Base-by-base conservation (phyloP, 2,888 invertebrate genomes). In the Leptopilina myrica region DNA sequence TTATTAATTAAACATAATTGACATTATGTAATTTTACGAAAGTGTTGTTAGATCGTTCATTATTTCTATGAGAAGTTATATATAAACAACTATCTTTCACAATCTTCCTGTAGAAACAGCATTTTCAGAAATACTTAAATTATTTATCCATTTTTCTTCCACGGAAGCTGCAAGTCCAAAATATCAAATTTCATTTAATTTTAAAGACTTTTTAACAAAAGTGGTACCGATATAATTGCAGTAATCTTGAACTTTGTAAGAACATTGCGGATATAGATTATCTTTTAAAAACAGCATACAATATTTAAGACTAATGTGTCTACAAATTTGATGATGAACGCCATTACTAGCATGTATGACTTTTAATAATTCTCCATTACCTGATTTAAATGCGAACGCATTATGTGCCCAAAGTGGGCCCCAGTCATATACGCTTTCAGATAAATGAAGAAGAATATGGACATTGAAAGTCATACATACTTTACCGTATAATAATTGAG, bases 401-500 rank as follows among this genome's bases (percentile, higher is more conserved):
- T 46, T 46, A 46, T 46, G 46, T 46, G 46, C 46, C 46, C 46
- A 46, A 8, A 46, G 46, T 8, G 46, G 46, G 2, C 46, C 46
- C 46, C 46, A 46, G 9, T 46, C 46, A 46, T 8, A 46, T 8
- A 46, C 46, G 9, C 46, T 46, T 14, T 76, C 53, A 8, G 66
- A 20, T 20, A 83, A 40, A 77, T 83, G 78, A n/a, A 77, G 15
- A 8, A 81, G 53, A 20, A 80, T 77, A 66, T 83, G 82, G 0
- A 80, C 76, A 49, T 82, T 80, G 43, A 75, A 76, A 0, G 65
- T 65, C 64, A 76, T 79, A 1, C 77, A 56, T 11, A 2, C 1
- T 53, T 15, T 12, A 14, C 33, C 14, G 46, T 81, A 81, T 9
- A 73, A 77, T 33, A 26, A 12, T 33, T 81, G 76, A 2, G 64